These are phyloP conservation scores for Poecile montanus DNA, from an alignment of 2,797 vertebrate species.

Conservation along the genomic window DNA sequence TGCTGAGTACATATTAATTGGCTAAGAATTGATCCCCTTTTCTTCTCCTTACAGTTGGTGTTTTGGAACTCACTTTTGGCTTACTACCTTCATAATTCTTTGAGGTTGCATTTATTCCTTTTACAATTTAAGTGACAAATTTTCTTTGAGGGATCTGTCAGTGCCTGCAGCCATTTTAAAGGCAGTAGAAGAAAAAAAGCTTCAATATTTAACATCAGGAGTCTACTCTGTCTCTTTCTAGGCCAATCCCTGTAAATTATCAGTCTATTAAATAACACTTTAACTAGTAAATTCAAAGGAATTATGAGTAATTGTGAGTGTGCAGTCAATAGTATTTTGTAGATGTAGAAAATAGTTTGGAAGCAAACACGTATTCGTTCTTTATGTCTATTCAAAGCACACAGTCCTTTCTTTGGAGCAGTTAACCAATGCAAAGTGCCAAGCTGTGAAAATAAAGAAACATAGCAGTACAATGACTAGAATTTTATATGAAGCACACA, in stretches of 20 bases:
- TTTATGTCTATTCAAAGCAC: background rate
- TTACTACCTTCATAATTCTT: background rate
- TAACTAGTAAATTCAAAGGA: background rate
- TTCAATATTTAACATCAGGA: background rate
- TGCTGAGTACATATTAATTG: conserved; percentile 48
- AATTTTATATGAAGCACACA: background rate
- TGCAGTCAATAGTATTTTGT: background rate
- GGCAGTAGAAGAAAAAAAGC: background rate
- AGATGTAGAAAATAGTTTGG: background rate
- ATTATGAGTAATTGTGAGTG: background rate
- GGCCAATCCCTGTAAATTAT: background rate
- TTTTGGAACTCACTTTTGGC: background rate
- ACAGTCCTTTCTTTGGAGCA: background rate
- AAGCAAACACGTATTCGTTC: background rate
- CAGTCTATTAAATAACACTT: background rate
- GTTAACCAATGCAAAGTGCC: background rate
- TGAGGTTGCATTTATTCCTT: background rate
- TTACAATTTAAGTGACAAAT: background rate
- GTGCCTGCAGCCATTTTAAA: background rate
- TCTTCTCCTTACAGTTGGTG: background rate
- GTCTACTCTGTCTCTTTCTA: background rate
- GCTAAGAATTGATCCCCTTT: conserved; percentile 8
- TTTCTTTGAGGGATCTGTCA: background rate
- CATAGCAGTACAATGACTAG: background rate
- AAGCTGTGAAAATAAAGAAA: background rate